Percentiles rank a stretch among this genome's conserved stretches.
These are phyloP conservation scores for Mystacides longicornis DNA, from an alignment of 2,888 invertebrate species.

Conservation along the genomic window DNA sequence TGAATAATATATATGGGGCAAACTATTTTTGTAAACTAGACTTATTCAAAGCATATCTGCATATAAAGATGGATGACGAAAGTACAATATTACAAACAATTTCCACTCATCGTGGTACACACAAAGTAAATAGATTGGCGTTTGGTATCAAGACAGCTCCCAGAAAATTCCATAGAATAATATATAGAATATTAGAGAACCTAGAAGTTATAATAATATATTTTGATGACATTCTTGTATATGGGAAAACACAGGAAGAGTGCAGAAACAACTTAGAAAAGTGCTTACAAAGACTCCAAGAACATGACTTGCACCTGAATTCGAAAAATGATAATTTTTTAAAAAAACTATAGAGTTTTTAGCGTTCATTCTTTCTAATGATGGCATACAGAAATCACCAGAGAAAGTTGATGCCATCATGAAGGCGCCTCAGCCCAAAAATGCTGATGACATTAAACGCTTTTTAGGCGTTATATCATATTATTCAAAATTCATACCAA, in stretches of 20 bases:
- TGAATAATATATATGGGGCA: not conserved
- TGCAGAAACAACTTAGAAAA: too few relatives aligned
- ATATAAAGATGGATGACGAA: not conserved
- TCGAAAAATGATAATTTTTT: not conserved
- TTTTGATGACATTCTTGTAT: too few relatives aligned
- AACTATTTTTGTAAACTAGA: not conserved
- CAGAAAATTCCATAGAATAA: not conserved
- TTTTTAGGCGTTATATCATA: not conserved
- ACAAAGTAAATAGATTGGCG: not conserved
- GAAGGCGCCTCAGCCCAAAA: not conserved
- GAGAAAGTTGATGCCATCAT: not conserved
- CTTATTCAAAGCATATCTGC: not conserved
- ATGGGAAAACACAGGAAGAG: not conserved
- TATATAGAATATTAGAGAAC: not conserved
- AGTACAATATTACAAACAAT: not conserved
- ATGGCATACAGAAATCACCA: not conserved
- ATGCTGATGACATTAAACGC: not conserved
- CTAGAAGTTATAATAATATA: not conserved
- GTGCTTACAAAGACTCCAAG: not conserved
- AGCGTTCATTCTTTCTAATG: not conserved
- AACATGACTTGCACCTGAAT: not conserved
- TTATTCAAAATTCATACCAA: not conserved
- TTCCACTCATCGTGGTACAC: not conserved
- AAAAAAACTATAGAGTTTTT: not conserved
- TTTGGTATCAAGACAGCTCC: not conserved